A percentile compares a stretch with the other conserved stretches of the same genome.
Conservation (phyloP, 2,113 vertebrate genomes). For the Pionites leucogaster region DNA sequence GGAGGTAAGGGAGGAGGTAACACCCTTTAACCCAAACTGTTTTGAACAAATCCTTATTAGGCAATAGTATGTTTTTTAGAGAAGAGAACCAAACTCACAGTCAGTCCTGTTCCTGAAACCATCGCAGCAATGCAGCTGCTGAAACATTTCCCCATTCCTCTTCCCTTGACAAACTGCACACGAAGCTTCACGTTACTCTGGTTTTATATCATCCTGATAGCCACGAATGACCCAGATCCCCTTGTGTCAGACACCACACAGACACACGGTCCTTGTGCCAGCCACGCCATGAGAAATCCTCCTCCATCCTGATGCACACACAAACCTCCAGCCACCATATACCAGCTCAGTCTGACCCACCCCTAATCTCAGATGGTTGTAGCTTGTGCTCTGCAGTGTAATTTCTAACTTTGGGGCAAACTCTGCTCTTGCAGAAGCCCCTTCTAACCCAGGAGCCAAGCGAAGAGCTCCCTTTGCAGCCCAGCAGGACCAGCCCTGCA, state of each 20-base stretch:
- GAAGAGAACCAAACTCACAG: conserved; percentile 52
- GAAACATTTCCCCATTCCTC: conserved; percentile 62
- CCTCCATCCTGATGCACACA: not conserved
- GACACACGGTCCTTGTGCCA: not conserved
- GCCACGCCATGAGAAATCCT: rapidly evolving
- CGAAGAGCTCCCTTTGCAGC: not conserved
- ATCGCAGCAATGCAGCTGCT: conserved; percentile 46
- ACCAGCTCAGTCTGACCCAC: not conserved
- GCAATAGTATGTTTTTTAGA: conserved; percentile 1
- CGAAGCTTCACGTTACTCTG: not conserved
- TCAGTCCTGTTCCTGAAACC: conserved; percentile 49
- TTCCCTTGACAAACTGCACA: not conserved
- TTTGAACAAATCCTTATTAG: conserved; percentile 9
- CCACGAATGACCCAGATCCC: not conserved
- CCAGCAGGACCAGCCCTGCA: not conserved
- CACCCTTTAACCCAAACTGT: conserved; percentile 8
- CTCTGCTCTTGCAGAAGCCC: not conserved
- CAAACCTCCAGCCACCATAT: not conserved
- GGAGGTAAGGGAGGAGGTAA: not conserved
- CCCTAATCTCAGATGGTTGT: not conserved
- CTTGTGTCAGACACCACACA: not conserved
- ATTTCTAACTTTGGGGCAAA: not conserved
- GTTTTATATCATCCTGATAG: not conserved
- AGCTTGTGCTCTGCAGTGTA: not conserved
- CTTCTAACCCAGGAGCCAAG: not conserved